These are phyloP conservation scores for Xenops minutus DNA, from an alignment of 2,797 vertebrate genomes.

Conservation along the genomic window DNA sequence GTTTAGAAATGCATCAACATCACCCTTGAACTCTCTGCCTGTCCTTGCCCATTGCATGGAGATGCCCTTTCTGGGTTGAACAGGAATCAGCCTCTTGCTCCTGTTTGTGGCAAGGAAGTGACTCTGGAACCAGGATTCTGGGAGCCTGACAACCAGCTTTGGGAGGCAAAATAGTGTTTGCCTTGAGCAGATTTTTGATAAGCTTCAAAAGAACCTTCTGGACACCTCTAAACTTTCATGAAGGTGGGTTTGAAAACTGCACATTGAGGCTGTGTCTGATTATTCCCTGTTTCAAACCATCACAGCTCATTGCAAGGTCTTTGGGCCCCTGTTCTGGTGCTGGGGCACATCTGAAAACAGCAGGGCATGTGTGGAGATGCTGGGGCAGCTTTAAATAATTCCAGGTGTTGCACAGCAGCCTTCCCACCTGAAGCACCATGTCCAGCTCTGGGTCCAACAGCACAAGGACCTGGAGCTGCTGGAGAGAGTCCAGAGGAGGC, in stretches of 20 bases:
- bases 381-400: not conserved
- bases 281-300: not conserved
- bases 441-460: not conserved
- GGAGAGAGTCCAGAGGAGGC: not conserved
- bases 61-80: not conserved
- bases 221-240: not conserved
- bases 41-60: not conserved
- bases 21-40: not conserved
- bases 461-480: not conserved
- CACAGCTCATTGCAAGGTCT: not conserved
- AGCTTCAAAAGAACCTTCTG: not conserved
- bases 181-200: not conserved
- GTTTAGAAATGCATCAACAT: not conserved
- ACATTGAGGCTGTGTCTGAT: fast-evolving
- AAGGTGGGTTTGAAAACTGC: not conserved
- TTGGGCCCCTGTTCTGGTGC: not conserved
- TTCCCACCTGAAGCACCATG: not conserved
- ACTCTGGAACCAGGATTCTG: not conserved
- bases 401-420: not conserved
- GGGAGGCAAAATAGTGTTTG: not conserved
- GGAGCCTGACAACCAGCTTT: not conserved
- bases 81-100: not conserved
- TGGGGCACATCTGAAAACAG: not conserved
- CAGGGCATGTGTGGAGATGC: not conserved
- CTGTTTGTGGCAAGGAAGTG: not conserved